Base-by-base conservation (phyloP, 2,888 invertebrate species). In the Anthophora plumipes region DNA sequence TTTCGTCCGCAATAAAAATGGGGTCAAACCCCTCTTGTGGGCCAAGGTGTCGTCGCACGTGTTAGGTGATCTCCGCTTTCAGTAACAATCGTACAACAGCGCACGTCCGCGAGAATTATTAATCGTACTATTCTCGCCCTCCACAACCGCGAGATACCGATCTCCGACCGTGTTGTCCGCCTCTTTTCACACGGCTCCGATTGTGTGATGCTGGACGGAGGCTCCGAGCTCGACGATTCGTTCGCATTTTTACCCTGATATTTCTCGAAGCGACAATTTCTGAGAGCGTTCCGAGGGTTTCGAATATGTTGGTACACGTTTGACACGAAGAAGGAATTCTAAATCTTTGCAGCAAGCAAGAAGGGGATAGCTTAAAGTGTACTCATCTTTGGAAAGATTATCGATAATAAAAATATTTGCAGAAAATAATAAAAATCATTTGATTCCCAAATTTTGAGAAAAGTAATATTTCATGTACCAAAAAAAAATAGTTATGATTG, bases 1-100 rank as follows among this genome's bases (percentile, higher is more conserved):
- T 80, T 85, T 87, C 85, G 86, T 73, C 83, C 83, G 86, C 88
- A 77, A 88, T 88, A 88, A 87, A 87, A 87, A 87, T 79, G 88
- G 81, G 88, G 87, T 88, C 87, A 83, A 75, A 80, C 75, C 68
- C 80, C 88, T 82, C 74, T 86, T 86, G 83, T 83, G 85, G 88
- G 88, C 86, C 88, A 85, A 86, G 87, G 87, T 78, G 85, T 83
- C 77, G 85, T 83, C 77, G 83, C 82, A 55, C 82, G 82, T 75
- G 86, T 72, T 87, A 87, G 81, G 78, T 64, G 87, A 85, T 83
- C 79, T 83, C 85, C 75, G 59, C 69, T 83, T 81, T 85, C 76
- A 77, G 70, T 50, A 67, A 75, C 70, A 70, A 79, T 79, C 70
- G 69, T 20, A 20, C 69, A 46, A 25, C 50, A n/a, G 22, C 48